These are phyloP conservation scores for Phyllopteryx taeniolatus DNA, from an alignment of 2,113 vertebrate species.

Conservation along the genomic window DNA sequence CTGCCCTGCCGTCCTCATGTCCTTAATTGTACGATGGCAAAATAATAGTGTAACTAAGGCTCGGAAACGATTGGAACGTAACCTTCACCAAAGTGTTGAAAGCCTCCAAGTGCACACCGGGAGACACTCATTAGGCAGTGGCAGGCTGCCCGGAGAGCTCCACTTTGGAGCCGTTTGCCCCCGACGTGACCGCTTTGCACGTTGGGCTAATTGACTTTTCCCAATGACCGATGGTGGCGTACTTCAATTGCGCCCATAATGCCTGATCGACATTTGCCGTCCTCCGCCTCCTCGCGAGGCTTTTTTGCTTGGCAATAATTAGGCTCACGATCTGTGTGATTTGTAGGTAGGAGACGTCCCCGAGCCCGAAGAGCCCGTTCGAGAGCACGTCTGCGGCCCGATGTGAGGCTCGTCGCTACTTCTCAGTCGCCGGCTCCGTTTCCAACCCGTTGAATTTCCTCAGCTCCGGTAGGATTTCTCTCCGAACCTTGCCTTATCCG, in stretches of 20 bases:
- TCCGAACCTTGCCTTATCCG: constrained; percentile 57
- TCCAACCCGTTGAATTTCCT: constrained; percentile 62
- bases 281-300: constrained; percentile 19
- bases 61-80: constrained; percentile 66
- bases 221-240: constrained; percentile 65
- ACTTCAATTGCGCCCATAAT: constrained; percentile 58
- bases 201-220: constrained; percentile 71
- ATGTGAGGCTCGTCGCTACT: constrained; percentile 44
- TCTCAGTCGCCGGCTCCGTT: constrained; percentile 65
- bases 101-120: constrained; percentile 55
- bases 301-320: constrained; percentile 26
- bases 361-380: constrained; percentile 39
- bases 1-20: constrained; percentile 21
- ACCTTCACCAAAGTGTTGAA: constrained; percentile 62
- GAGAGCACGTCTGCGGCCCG: constrained; percentile 36
- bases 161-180: constrained; percentile 69
- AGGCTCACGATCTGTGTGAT: constrained; percentile 23
- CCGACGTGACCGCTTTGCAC: constrained; percentile 64
- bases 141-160: constrained; percentile 66
- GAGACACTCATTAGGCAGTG: constrained; percentile 68
- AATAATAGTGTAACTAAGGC: constrained; percentile 50
- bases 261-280: constrained; percentile 55
- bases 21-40: constrained; percentile 48
- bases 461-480: constrained; percentile 64
- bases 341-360: constrained; percentile 39